These are phyloP conservation scores for Cuculus canorus DNA, from an alignment of 2,797 vertebrate species.

Conservation along the genomic window DNA sequence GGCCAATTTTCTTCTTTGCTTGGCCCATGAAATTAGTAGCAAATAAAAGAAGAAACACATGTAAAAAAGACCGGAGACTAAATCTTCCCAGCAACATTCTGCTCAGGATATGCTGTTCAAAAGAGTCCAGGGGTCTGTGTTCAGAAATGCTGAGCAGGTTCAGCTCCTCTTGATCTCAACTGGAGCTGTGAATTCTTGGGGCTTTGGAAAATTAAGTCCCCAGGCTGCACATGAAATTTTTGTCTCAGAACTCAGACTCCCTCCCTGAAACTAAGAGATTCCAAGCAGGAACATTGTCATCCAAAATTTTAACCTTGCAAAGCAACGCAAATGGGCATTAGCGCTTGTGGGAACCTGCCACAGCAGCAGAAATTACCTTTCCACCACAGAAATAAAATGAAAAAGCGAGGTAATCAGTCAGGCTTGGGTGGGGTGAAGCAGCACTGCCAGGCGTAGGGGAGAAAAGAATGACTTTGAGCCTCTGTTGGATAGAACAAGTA, in stretches of 20 bases:
- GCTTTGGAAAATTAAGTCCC: neutral
- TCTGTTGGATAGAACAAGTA: neutral
- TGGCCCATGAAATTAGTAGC: conserved; percentile 40
- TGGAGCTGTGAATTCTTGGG: neutral
- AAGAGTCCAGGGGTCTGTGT: neutral
- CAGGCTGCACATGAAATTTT: neutral
- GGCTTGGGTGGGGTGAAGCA: neutral
- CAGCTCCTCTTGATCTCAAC: neutral
- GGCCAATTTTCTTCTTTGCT: conserved; percentile 55
- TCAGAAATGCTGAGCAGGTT: conserved; percentile 10
- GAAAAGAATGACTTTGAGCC: neutral
- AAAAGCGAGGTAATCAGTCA: neutral
- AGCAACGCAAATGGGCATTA: neutral
- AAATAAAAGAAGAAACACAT: conserved; percentile 48
- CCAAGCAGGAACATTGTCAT: neutral
- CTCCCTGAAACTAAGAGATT: neutral
- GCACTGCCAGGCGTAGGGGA: neutral
- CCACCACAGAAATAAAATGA: neutral
- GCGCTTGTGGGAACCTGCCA: neutral
- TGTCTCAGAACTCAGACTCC: neutral
- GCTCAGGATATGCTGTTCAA: neutral
- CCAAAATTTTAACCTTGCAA: neutral
- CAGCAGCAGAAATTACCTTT: neutral
- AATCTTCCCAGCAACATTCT: conserved; percentile 22
- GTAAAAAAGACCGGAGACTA: neutral